A percentile compares a stretch with the other conserved stretches of the same genome.
These are phyloP conservation scores for Percopsis omiscomaycus DNA, from an alignment of 2,797 vertebrate genomes.

Conservation along the genomic window DNA sequence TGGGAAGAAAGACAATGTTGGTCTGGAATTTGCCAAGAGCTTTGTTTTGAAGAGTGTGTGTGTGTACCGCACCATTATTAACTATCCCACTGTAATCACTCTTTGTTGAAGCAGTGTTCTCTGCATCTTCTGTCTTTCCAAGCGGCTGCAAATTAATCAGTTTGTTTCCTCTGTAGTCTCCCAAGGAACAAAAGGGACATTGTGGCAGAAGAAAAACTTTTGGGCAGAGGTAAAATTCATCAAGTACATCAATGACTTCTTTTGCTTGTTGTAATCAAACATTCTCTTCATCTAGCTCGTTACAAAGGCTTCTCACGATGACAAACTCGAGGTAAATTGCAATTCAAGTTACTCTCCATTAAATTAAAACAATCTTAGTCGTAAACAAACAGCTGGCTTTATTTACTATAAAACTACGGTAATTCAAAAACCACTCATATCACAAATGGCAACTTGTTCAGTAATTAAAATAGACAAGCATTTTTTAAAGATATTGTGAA, in stretches of 20 bases:
- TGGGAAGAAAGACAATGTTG: conserved; percentile 53
- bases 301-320: conserved; percentile 20
- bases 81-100: conserved; percentile 44
- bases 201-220: conserved; percentile 45
- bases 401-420: conserved; percentile 57
- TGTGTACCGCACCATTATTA: conserved; percentile 54
- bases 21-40: conserved; percentile 58
- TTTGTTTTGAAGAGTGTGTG: conserved; percentile 46
- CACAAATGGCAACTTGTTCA: conserved; percentile 43
- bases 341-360: conserved; percentile 20
- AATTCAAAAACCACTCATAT: conserved; percentile 41
- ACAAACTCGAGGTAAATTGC: conserved; percentile 28
- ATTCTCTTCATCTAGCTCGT: conserved; percentile 24
- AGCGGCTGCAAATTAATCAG: conserved; percentile 60
- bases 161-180: conserved; percentile 55
- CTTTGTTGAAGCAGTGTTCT: conserved; percentile 41
- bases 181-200: conserved; percentile 44
- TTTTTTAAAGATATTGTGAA: conserved; percentile 37
- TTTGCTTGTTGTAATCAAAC: conserved; percentile 42
- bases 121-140: conserved; percentile 33
- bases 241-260: conserved; percentile 55
- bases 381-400: conserved; percentile 62
- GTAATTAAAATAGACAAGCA: conserved; percentile 47
- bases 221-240: conserved; percentile 63
- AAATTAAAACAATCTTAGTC: conserved; percentile 32